These are phyloP conservation scores for Drosophila mayri DNA, from an alignment of 1,140 invertebrate genomes.

Conservation along the genomic window DNA sequence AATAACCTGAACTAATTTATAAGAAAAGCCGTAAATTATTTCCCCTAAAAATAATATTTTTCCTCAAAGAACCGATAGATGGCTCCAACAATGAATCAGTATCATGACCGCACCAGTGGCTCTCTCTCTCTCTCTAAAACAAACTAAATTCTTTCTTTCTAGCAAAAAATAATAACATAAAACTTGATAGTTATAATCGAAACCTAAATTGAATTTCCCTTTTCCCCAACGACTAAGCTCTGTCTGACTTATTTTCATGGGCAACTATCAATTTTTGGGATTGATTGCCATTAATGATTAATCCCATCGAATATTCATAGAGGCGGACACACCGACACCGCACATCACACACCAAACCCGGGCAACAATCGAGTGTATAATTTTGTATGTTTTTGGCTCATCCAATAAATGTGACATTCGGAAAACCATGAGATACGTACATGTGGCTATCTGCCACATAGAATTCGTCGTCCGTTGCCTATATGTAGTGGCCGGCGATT, in stretches of 20 bases:
- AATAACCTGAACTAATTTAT: no score
- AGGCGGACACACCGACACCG: not conserved
- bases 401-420: constrained; percentile 72
- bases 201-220: constrained; percentile 11
- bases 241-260: constrained; percentile 2
- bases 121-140: not conserved
- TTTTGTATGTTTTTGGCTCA: constrained; percentile 51
- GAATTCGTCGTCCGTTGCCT: not conserved
- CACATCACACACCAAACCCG: not conserved
- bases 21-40: no score
- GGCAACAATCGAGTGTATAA: constrained; percentile 14
- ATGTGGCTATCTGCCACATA: constrained; percentile 4
- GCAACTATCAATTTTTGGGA: constrained; percentile 41
- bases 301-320: constrained; percentile 34
- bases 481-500: constrained; percentile 36
- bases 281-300: constrained; percentile 57
- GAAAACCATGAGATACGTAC: constrained; percentile 64
- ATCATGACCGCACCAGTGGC: no score
- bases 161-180: not conserved
- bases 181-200: not conserved
- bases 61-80: no score
- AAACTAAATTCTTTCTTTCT: not conserved
- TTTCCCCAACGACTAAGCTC: not conserved
- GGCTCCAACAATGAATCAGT: no score
- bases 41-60: no score